phyloP scores from a whole-genome alignment of 1,140 invertebrate genomes.

The Drosophila parabipectinata region DNA sequence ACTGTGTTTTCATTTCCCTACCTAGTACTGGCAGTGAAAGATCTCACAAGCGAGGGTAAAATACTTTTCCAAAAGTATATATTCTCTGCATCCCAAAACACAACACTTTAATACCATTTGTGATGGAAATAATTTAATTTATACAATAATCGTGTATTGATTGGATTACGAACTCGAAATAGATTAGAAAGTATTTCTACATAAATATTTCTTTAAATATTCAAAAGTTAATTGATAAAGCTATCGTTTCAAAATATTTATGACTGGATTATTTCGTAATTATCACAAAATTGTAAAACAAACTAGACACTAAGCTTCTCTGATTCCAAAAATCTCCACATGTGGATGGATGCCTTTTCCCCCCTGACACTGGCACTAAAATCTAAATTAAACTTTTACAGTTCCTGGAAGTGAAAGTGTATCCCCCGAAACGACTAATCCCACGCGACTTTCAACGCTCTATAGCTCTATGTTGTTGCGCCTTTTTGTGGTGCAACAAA shows the following conservation, averaged over 20 bases:
- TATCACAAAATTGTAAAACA: not conserved
- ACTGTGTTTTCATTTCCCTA: not conserved
- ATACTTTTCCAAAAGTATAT: not conserved
- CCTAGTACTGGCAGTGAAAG: not conserved
- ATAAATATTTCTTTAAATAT: not conserved
- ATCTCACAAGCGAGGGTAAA: conserved; percentile 3
- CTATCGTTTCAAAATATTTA: not conserved
- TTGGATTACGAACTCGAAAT: not conserved
- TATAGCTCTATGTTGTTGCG: not conserved
- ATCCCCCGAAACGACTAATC: conserved; percentile 37
- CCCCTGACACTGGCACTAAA: conserved; percentile 21
- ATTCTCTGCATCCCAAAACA: not conserved
- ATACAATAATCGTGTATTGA: not conserved
- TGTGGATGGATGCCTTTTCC: not conserved
- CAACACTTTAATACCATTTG: too few species aligned
- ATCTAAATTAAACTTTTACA: conserved; percentile 34
- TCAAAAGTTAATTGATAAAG: not conserved
- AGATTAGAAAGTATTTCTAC: not conserved
- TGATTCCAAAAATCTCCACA: not conserved
- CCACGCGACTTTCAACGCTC: conserved; percentile 24
- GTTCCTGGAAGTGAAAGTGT: conserved; percentile 43
- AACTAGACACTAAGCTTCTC: not conserved
- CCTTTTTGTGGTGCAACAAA: conserved; percentile 23
- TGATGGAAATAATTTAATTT: not conserved
- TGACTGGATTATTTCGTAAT: not conserved